Conservation (phyloP, 92 coral and sea anemone species). For the Phenganax marumi region DNA sequence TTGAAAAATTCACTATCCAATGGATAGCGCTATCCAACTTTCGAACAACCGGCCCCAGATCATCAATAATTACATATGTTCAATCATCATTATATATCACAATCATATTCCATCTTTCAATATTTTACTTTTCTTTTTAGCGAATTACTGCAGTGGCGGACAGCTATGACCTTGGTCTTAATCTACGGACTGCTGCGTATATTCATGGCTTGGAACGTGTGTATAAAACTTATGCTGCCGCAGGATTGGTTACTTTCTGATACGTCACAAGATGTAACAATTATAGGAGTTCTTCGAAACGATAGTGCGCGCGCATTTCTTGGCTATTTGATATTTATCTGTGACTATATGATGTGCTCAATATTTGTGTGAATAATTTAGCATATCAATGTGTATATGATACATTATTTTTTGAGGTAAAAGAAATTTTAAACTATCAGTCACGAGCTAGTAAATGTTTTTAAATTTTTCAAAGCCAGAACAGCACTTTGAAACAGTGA, state of each 20-base stretch:
- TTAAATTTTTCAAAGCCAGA: too few relatives aligned
- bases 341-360: not conserved
- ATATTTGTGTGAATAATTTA: too few relatives aligned
- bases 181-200: slow-evolving; percentile 91
- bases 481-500: too few relatives aligned
- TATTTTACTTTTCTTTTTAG: slow-evolving; percentile 41
- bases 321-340: not conserved
- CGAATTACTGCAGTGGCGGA: slow-evolving; percentile 86
- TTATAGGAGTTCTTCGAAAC: not conserved
- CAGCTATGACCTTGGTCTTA: slow-evolving; percentile 82
- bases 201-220: slow-evolving; percentile 91
- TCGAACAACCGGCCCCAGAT: too few relatives aligned
- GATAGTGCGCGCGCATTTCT: not conserved
- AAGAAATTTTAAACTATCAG: too few relatives aligned
- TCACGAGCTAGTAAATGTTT: too few relatives aligned
- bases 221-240: slow-evolving; percentile 82
- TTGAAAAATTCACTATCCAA: too few relatives aligned
- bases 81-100: not conserved
- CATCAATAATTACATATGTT: not conserved
- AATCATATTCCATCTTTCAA: not conserved
- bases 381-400: too few relatives aligned
- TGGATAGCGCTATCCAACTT: too few relatives aligned
- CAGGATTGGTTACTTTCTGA: slow-evolving; percentile 66
- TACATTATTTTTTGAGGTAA: too few relatives aligned
- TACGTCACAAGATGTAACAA: not conserved